phyloP scores from a whole-genome alignment of 1,140 invertebrate genomes.

The Pectinophora gossypiella region DNA sequence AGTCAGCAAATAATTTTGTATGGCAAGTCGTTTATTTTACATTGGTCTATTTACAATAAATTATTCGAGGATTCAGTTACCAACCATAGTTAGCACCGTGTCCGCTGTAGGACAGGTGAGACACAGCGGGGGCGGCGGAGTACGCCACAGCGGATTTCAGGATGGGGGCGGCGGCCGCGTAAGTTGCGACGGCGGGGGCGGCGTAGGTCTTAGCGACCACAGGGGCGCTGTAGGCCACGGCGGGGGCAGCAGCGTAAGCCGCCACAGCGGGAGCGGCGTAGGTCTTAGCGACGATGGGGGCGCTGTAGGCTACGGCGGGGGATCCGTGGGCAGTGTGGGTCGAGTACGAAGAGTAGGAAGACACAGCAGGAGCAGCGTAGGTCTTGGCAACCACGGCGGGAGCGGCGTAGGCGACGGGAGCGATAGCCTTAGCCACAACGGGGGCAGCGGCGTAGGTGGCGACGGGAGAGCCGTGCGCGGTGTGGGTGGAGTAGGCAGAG shows the following conservation, averaged over 20 bases:
- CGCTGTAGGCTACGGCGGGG: conserved; percentile 25
- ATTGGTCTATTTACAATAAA: conserved; percentile 10
- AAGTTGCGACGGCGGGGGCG: conserved; percentile 9
- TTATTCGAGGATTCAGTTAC: conserved; percentile 11
- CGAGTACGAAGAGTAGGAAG: conserved; percentile 17
- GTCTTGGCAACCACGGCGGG: conserved; percentile 23
- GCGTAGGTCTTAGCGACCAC: neutral
- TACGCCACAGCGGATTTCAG: conserved; percentile 16
- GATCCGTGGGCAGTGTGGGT: conserved; percentile 20
- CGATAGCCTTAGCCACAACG: conserved; percentile 19
- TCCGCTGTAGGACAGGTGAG: conserved; percentile 15
- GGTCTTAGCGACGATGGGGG: conserved; percentile 17
- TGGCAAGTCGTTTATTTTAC: conserved; percentile 11
- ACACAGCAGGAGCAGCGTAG: conserved; percentile 13
- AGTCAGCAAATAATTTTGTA: neutral
- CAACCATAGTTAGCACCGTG: conserved; percentile 16
- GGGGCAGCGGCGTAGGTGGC: conserved; percentile 30
- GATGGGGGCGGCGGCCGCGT: conserved; percentile 12
- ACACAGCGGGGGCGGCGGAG: conserved; percentile 16
- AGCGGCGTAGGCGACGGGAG: conserved; percentile 18
- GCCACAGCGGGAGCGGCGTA: conserved; percentile 5
- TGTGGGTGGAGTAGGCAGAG: conserved; percentile 7
- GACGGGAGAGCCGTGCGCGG: conserved; percentile 16
- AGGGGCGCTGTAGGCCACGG: conserved; percentile 9
- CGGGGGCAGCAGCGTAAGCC: conserved; percentile 10